Conservation (phyloP, 1,140 invertebrate species). For the Listronotus bonariensis region DNA sequence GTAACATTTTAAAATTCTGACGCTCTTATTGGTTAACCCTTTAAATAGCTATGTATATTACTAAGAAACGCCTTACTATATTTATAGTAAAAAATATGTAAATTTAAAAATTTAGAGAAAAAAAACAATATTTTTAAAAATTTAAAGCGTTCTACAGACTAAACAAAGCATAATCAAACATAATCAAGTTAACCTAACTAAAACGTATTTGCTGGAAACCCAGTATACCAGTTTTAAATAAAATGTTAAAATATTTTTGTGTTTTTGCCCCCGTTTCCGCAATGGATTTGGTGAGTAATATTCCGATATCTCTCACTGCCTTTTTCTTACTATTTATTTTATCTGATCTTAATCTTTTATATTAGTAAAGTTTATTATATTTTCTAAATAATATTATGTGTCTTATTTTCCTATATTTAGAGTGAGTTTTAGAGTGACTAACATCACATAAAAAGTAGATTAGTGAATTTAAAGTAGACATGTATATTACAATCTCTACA, state of each 20-base stretch:
- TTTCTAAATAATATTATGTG: constrained; percentile 14
- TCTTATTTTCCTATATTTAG: constrained; percentile 20
- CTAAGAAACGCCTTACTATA: too few species aligned
- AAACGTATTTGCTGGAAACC: neutral
- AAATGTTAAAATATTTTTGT: constrained; percentile 5
- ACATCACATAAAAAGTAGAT: constrained; percentile 1
- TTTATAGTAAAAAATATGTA: too few species aligned
- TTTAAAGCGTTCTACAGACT: neutral
- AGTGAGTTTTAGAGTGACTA: constrained; percentile 17
- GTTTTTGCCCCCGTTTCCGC: constrained; percentile 18
- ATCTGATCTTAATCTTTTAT: neutral
- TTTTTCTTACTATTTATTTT: neutral
- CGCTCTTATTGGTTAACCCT: too few species aligned
- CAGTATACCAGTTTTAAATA: neutral
- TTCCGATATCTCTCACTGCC: neutral
- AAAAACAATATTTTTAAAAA: neutral
- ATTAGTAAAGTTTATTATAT: neutral
- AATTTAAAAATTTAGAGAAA: too few species aligned
- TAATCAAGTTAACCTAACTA: neutral
- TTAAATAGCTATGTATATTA: too few species aligned
- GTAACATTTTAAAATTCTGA: too few species aligned
- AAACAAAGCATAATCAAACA: too few species aligned
- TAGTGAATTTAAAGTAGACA: neutral
- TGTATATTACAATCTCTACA: too few species aligned
- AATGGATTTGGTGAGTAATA: constrained; percentile 34